phyloP scores from a whole-genome alignment of 2,888 invertebrate species.

The Incurvaria masculella region DNA sequence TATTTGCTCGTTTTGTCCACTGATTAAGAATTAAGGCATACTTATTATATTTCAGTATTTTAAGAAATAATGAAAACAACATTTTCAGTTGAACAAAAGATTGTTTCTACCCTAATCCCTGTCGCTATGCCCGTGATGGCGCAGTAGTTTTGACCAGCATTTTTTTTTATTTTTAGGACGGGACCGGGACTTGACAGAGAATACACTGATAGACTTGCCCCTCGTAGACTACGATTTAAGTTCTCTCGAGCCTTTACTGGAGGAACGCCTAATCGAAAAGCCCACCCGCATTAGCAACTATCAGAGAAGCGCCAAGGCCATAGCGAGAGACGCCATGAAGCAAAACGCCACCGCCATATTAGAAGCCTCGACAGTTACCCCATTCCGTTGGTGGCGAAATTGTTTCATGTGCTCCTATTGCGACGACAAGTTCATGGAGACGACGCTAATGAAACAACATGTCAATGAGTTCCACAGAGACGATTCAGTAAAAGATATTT shows the following conservation, averaged over 20 bases:
- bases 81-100: too few relatives aligned
- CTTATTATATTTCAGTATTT: too few relatives aligned
- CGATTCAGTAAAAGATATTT: constrained; percentile 36
- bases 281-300: too few relatives aligned
- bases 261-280: constrained; percentile 20
- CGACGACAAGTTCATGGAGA: constrained; percentile 37
- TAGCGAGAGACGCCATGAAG: constrained; percentile 39
- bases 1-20: too few relatives aligned
- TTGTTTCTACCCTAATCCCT: too few relatives aligned
- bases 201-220: constrained; percentile 17
- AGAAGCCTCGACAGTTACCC: constrained; percentile 38
- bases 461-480: constrained; percentile 28
- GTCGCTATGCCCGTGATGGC: too few relatives aligned
- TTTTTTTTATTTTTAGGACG: constrained; percentile 51
- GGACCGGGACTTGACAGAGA: constrained; percentile 25
- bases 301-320: constrained; percentile 35
- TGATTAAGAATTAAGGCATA: too few relatives aligned
- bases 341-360: constrained; percentile 37
- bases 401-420: constrained; percentile 44
- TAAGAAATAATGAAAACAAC: too few relatives aligned
- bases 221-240: neutral
- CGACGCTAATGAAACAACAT: constrained; percentile 30
- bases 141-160: neutral
- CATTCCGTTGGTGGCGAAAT: constrained; percentile 44
- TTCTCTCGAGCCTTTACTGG: constrained; percentile 7